Evolutionary conservation across 2,797 vertebrate genomes (phyloP), one percentile per base, ranked within the genome.

Genomic region (Leptodactylus fallax): DNA sequence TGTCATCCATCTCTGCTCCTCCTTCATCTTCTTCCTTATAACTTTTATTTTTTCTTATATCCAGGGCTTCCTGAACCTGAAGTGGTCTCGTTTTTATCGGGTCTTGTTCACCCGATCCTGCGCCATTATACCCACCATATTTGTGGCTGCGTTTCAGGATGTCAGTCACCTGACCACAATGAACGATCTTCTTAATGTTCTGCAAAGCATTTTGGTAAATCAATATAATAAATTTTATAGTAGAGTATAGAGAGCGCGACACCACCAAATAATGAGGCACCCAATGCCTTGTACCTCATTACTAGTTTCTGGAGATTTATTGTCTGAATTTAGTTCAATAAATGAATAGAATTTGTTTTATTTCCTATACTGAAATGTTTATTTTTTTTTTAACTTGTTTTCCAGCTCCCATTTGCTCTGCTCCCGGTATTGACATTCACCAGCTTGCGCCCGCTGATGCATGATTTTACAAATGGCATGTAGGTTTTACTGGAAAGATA

Each of bases 101-200:
- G 94, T 95, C 60, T 88, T 95, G 45, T 91, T 96, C 91, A 96
- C 95, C 1, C 94, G 95, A 82, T 94, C 94, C 85, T 94, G 94
- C 0, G 95, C 95, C 86, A 95, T 96, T 91, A 90, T 96, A 65
- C 95, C 95, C 87, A 95, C 95, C 0, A 17, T 95, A 80, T 90
- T 96, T 0, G 92, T 96, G 83, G 95, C 95, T 0, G 61, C 92
- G 81, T 96, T 95, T 92, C 92, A 93, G 82, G 94, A 95, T 0
- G 82, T 95, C 21, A 85, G 17, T 58, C 93, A 95, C 80, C 91
- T 96, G 80, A 94, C 95, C 0, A 90, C 91, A 78, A 93, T 96
- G 92, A 96, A 96, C 0, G 95, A 96, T 86, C 81, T 96, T 13
- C 95, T 96, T 84, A 96, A 96, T 0, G 95, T 95, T 51, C 92